Conservation (phyloP, 2,113 vertebrate species). For the Okapia johnstoni region DNA sequence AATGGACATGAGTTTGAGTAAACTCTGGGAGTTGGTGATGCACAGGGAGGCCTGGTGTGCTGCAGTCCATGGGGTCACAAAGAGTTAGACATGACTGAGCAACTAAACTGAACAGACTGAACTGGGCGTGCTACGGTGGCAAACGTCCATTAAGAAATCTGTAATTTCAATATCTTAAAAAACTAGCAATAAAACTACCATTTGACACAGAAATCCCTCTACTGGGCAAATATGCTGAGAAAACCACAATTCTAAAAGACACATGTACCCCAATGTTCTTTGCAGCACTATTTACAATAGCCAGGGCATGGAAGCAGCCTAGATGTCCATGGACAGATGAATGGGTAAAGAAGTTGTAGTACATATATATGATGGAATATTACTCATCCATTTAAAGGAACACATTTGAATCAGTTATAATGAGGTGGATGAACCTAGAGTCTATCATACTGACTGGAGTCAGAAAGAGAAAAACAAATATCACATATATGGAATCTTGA, state of each 20-base stretch:
- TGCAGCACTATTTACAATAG: background rate
- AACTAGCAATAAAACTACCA: background rate
- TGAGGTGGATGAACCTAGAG: background rate
- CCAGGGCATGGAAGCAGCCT: background rate
- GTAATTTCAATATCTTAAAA: background rate
- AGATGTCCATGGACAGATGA: background rate
- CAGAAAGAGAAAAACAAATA: background rate
- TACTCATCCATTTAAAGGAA: background rate
- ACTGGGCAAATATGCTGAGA: background rate
- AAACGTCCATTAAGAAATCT: accelerated
- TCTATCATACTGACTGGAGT: background rate
- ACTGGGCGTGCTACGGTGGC: background rate
- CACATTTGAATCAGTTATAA: background rate
- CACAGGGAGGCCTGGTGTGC: background rate
- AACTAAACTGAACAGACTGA: background rate
- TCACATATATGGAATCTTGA: background rate
- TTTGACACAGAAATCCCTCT: background rate
- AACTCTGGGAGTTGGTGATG: background rate
- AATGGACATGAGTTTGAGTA: background rate
- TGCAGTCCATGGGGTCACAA: background rate
- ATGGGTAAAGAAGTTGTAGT: background rate
- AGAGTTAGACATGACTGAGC: background rate
- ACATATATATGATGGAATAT: background rate
- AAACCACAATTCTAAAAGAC: background rate
- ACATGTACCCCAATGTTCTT: background rate